Percentiles rank a stretch among this genome's conserved stretches.
phyloP scores from a whole-genome alignment of 2,797 vertebrate genomes.

The Malurus leucopterus region DNA sequence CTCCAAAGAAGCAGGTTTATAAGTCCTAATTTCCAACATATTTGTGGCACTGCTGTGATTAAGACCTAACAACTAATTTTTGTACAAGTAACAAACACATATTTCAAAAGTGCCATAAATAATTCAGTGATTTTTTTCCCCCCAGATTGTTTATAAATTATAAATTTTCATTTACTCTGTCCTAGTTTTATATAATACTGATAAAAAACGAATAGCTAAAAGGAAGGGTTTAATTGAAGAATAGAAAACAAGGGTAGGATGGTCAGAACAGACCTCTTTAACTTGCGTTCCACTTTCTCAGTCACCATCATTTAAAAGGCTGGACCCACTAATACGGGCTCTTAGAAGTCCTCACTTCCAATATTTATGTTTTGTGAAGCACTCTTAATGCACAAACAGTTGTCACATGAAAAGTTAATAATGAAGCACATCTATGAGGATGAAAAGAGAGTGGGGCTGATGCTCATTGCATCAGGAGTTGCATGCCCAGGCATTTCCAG shows the following conservation, averaged over 20 bases:
- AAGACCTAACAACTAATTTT: conserved; percentile 77
- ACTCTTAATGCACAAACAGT: conserved; percentile 64
- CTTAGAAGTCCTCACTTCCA: not conserved
- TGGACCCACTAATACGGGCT: not conserved
- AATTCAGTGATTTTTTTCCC: conserved; percentile 70
- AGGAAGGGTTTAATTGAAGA: conserved; percentile 57
- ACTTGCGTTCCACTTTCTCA: conserved; percentile 23
- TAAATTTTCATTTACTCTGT: conserved; percentile 79
- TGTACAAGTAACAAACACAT: conserved; percentile 75
- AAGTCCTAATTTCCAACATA: conserved; percentile 73
- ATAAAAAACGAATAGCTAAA: conserved; percentile 57
- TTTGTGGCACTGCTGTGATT: conserved; percentile 73
- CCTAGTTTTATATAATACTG: conserved; percentile 75
- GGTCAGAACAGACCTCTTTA: conserved; percentile 50
- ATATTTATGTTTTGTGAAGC: conserved; percentile 56
- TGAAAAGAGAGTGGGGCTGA: conserved; percentile 47
- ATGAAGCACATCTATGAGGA: conserved; percentile 49
- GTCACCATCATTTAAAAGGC: conserved; percentile 22
- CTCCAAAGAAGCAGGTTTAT: conserved; percentile 67
- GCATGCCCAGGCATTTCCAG: conserved; percentile 36
- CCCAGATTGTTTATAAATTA: conserved; percentile 82
- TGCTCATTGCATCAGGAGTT: conserved; percentile 29
- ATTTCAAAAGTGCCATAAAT: conserved; percentile 78
- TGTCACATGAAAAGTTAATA: conserved; percentile 77
- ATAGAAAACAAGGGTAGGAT: conserved; percentile 36